phyloP scores from a whole-genome alignment of 2,113 vertebrate species.

The Syrrhaptes paradoxus region DNA sequence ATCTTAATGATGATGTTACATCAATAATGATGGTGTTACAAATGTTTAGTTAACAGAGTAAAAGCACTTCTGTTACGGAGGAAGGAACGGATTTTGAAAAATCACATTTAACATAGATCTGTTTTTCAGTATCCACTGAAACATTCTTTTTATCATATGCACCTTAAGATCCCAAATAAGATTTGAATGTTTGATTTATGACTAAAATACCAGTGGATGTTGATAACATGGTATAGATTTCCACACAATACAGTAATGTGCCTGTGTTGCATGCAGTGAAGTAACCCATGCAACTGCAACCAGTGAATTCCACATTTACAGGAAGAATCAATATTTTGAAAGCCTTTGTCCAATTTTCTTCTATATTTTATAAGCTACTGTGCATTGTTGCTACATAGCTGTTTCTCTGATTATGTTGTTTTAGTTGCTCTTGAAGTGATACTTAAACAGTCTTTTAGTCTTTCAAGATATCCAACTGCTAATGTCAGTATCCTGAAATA shows the following conservation, averaged over 20 bases:
- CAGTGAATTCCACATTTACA: neutral
- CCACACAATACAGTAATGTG: neutral
- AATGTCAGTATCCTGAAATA: neutral
- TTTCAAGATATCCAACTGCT: neutral
- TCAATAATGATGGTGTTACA: neutral
- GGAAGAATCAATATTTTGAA: neutral
- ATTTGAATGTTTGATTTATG: neutral
- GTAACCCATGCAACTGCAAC: neutral
- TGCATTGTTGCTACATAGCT: neutral
- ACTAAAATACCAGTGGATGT: neutral
- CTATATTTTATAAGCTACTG: neutral
- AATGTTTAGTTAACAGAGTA: neutral
- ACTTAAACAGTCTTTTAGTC: neutral
- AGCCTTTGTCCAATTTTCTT: neutral
- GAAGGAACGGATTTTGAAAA: neutral
- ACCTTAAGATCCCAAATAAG: neutral
- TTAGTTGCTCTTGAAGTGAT: neutral
- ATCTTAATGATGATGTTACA: too few species aligned
- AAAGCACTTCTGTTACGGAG: neutral
- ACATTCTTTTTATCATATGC: neutral
- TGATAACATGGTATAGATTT: neutral
- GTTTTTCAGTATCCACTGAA: neutral
- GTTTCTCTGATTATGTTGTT: neutral
- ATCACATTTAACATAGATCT: fast-evolving
- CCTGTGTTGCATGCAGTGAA: neutral